Evolutionary conservation across 2,113 vertebrate species (phyloP).

Genomic region (Gallinago undulata): DNA sequence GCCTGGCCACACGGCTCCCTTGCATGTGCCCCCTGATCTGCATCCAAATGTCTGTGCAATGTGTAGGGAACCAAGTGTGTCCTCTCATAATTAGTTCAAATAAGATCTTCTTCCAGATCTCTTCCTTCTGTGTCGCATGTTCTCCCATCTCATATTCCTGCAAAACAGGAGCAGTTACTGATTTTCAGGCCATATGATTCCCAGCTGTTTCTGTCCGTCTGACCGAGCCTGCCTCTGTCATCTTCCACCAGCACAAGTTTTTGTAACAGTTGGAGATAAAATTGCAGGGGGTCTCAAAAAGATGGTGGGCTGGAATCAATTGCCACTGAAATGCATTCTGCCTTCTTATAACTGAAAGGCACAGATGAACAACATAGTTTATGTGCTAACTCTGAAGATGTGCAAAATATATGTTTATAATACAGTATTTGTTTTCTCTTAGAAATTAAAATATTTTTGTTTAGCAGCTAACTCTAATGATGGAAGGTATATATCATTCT

Average conservation of each 20-base stretch:
- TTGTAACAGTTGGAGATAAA: not conserved
- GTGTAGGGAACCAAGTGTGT: not conserved
- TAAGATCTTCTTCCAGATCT: not conserved
- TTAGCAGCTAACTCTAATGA: not conserved
- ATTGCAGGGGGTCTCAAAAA: not conserved
- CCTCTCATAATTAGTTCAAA: not conserved
- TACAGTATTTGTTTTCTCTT: not conserved
- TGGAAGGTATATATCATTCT: not conserved
- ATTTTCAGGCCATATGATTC: not conserved
- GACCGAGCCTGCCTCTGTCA: not conserved
- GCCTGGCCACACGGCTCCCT: not conserved
- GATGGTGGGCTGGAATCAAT: not conserved
- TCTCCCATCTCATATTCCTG: not conserved
- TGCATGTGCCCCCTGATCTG: not conserved
- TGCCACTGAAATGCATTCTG: not conserved
- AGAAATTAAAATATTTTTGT: not conserved
- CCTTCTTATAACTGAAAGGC: not conserved
- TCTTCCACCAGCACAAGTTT: not conserved
- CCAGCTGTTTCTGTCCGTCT: not conserved
- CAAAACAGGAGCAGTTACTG: not conserved
- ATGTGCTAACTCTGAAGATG: not conserved
- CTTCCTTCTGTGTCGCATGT: rapidly evolving
- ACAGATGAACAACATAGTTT: not conserved
- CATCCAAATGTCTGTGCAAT: not conserved
- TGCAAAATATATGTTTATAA: not conserved